These are phyloP conservation scores for Azemiops feae DNA, from an alignment of 2,113 vertebrate species.

Conservation along the genomic window DNA sequence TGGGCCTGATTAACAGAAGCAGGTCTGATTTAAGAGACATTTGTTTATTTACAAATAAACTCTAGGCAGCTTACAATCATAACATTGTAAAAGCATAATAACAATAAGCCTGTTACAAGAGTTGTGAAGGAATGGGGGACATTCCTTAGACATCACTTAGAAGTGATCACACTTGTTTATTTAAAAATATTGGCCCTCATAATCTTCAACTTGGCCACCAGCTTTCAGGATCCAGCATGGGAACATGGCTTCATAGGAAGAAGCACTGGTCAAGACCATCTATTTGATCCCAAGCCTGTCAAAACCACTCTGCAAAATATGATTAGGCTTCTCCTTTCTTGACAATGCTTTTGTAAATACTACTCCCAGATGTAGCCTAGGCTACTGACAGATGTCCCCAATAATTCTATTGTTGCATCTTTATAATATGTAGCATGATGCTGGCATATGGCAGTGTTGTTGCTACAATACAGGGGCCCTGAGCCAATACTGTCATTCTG, in stretches of 20 bases:
- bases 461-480: conserved; percentile 34
- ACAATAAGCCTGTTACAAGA: neutral
- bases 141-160: neutral
- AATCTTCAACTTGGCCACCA: conserved; percentile 9
- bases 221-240: conserved; percentile 23
- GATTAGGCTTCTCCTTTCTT: conserved; percentile 47
- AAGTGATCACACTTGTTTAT: neutral
- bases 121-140: neutral
- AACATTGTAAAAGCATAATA: neutral
- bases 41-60: neutral
- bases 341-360: conserved; percentile 52
- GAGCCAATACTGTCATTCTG: conserved; percentile 68
- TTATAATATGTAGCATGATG: conserved; percentile 64
- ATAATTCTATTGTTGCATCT: conserved; percentile 69
- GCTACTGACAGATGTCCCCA: conserved; percentile 68
- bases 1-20: neutral
- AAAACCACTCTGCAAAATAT: conserved; percentile 49
- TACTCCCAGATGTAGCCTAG: conserved; percentile 66
- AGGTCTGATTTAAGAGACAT: neutral
- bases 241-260: conserved; percentile 35
- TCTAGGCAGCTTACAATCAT: neutral
- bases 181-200: conserved; percentile 11
- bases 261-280: conserved; percentile 42
- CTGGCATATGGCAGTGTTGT: conserved; percentile 62
- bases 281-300: conserved; percentile 41